phyloP scores from a whole-genome alignment of 2,113 vertebrate genomes.

The Crotalus tigris region DNA sequence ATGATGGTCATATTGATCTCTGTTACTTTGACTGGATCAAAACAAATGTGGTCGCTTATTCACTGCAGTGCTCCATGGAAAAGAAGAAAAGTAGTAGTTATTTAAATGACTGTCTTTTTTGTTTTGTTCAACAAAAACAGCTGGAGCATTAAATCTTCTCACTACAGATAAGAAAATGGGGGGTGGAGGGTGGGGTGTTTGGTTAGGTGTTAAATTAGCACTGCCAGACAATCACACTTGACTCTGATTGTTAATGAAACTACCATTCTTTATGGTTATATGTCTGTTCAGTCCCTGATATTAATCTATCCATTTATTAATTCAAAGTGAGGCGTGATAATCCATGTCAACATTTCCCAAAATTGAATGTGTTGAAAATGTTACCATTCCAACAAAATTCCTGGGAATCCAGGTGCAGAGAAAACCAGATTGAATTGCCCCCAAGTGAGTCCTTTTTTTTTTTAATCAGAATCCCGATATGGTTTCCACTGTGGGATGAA shows the following conservation, averaged over 20 bases:
- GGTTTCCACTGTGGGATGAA: background rate
- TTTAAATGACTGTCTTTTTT: background rate
- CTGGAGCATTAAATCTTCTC: background rate
- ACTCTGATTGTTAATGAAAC: background rate
- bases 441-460: background rate
- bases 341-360: background rate
- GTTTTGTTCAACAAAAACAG: background rate
- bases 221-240: background rate
- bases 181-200: background rate
- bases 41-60: background rate
- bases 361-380: background rate
- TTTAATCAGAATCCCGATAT: background rate
- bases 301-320: background rate
- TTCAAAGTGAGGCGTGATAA: background rate
- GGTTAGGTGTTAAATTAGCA: background rate
- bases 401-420: background rate
- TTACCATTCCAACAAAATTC: background rate
- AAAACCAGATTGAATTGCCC: background rate
- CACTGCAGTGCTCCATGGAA: background rate
- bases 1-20: background rate
- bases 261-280: background rate
- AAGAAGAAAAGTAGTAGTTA: background rate
- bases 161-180: background rate
- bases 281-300: background rate
- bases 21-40: background rate